phyloP scores from a whole-genome alignment of 2,113 vertebrate species.

The Plecturocebus donacophilus region DNA sequence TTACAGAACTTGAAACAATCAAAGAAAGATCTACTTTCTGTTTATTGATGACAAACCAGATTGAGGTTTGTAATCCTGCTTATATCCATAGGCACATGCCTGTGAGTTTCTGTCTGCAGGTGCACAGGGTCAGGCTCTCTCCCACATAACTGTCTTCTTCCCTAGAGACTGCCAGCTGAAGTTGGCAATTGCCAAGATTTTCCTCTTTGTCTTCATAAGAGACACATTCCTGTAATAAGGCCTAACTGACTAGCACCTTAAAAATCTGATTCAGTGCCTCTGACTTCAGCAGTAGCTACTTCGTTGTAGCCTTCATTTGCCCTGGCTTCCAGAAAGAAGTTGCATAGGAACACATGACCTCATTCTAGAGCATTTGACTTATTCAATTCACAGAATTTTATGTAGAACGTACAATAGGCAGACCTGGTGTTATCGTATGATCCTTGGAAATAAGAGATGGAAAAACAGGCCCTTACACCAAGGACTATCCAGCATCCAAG shows the following conservation, averaged over 20 bases:
- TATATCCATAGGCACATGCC: not conserved
- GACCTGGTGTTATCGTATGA: not conserved
- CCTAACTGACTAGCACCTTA: not conserved
- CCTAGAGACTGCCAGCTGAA: not conserved
- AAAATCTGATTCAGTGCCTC: not conserved
- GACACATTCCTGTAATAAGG: not conserved
- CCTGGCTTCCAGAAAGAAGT: conserved; percentile 20
- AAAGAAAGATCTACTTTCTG: not conserved
- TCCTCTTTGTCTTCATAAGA: not conserved
- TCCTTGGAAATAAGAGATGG: not conserved
- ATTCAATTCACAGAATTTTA: not conserved
- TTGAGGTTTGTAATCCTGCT: not conserved
- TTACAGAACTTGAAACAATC: not conserved
- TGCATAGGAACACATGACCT: not conserved
- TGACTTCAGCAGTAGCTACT: not conserved
- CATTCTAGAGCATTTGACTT: not conserved
- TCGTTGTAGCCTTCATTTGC: not conserved
- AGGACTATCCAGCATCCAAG: not conserved
- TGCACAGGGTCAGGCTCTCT: not conserved
- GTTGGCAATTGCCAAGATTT: not conserved
- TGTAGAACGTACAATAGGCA: not conserved
- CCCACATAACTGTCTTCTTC: not conserved
- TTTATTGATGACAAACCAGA: not conserved
- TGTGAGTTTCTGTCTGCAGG: not conserved
- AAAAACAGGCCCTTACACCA: not conserved